Base-by-base conservation (phyloP, 2,888 invertebrate species). In the Scaptomyza caliginosa region DNA sequence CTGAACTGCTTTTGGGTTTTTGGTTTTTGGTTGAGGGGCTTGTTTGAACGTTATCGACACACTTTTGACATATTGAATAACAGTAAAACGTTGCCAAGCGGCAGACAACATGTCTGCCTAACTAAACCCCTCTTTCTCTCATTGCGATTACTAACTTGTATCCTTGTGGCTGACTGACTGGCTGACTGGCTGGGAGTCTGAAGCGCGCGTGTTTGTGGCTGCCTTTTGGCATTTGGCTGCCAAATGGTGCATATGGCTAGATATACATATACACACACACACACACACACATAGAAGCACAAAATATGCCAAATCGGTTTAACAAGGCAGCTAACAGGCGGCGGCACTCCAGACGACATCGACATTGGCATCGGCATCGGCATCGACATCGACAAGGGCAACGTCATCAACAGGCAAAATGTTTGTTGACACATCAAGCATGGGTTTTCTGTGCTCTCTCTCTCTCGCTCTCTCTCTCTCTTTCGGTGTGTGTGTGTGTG, bases 51-150 rank as follows among this genome's bases (percentile, higher is more conserved):
- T 75, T 84, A 84, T 84, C 88, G 83, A 84, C 83, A 84, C 88
- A 82, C 88, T 87, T 81, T 87, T 85, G 83, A 88, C 88, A 88
- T 84, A 84, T 84, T 84, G 88, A 88, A 84, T 85, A 80, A 85
- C 88, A 86, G 82, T 72, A 60, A 80, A 84, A 84, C 65, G 81
- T 69, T 72, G 69, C 65, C 77, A 83, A 49, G 55, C 64, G 68
- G 51, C 83, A 74, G 63, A 74, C 72, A 45, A 72, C 73, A 73
- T 67, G 73, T 67, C 77, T 42, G 67, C 7, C 56, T 40, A 17
- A 7, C 50, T 49, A 65, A 52, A 8, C 7, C 32, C 13, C 32
- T 1, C 13, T 4, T 4, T 0, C 4, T 2, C 7, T 2, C 32
- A 2, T n/a, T 13, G 32, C 46, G 30, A 13, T 46, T 32, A 19